Percentiles rank a stretch among this genome's conserved stretches.
These are phyloP conservation scores for Lasioglossum calceatum DNA, from an alignment of 2,888 invertebrate genomes.

Conservation along the genomic window DNA sequence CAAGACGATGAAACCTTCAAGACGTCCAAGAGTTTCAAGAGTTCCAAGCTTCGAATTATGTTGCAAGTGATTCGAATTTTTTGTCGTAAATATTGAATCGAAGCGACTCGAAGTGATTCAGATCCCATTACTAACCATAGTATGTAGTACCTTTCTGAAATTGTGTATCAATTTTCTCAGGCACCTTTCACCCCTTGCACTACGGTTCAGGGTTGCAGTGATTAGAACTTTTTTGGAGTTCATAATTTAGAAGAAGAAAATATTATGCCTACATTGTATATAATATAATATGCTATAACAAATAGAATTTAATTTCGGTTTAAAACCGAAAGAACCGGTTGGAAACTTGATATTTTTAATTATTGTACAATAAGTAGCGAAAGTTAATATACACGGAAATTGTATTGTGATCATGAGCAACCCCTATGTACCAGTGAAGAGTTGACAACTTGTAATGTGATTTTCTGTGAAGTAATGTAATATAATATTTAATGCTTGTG, in stretches of 20 bases:
- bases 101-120: too few species aligned
- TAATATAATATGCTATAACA: too few species aligned
- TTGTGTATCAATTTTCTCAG: too few species aligned
- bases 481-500: not conserved
- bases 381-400: not conserved
- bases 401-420: not conserved
- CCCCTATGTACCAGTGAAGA: too few species aligned
- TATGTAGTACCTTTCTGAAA: not conserved
- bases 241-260: not conserved
- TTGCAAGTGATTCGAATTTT: too few species aligned
- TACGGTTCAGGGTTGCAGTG: not conserved
- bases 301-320: not conserved
- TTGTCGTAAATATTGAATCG: too few species aligned
- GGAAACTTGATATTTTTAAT: not conserved
- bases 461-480: not conserved
- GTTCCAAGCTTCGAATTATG: too few species aligned
- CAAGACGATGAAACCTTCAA: too few species aligned
- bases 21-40: too few species aligned
- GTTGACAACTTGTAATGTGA: not conserved
- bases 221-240: not conserved
- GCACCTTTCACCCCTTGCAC: not conserved
- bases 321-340: too few species aligned
- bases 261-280: too few species aligned
- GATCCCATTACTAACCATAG: not conserved
- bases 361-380: not conserved